Conservation (phyloP, 2,797 vertebrate species). For the Trichosurus vulpecula region DNA sequence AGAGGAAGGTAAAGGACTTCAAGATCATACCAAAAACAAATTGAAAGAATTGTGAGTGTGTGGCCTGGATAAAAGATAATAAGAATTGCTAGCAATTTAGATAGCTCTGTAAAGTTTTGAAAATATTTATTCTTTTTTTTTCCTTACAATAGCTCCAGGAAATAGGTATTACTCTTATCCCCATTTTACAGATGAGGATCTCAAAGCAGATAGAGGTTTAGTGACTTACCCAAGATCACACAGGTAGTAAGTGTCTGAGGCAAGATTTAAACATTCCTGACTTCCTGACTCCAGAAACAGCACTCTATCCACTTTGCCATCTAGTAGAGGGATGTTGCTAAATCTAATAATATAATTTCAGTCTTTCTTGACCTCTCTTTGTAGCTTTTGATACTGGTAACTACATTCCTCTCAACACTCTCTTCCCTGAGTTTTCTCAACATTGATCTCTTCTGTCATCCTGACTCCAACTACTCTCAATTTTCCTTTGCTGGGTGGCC, state of each 20-base stretch:
- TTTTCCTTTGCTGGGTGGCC: neutral
- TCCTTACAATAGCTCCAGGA: neutral
- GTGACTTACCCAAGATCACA: neutral
- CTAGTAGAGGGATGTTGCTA: neutral
- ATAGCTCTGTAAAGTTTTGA: neutral
- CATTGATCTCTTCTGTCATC: neutral
- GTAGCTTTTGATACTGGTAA: neutral
- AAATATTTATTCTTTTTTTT: neutral
- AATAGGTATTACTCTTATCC: neutral
- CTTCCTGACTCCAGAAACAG: neutral
- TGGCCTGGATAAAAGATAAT: neutral
- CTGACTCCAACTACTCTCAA: neutral
- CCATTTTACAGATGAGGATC: neutral
- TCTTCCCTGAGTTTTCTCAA: neutral
- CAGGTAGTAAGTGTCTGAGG: neutral
- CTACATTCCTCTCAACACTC: neutral
- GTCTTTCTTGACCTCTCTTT: neutral
- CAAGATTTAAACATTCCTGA: neutral
- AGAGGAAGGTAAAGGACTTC: neutral
- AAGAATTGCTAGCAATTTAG: neutral
- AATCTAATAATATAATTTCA: neutral
- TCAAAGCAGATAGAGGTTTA: neutral
- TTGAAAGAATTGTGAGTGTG: neutral
- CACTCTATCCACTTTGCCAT: neutral
- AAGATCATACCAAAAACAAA: neutral